These are phyloP conservation scores for Tribolium castaneum DNA, from an alignment of 1,140 invertebrate species.

Conservation along the genomic window DNA sequence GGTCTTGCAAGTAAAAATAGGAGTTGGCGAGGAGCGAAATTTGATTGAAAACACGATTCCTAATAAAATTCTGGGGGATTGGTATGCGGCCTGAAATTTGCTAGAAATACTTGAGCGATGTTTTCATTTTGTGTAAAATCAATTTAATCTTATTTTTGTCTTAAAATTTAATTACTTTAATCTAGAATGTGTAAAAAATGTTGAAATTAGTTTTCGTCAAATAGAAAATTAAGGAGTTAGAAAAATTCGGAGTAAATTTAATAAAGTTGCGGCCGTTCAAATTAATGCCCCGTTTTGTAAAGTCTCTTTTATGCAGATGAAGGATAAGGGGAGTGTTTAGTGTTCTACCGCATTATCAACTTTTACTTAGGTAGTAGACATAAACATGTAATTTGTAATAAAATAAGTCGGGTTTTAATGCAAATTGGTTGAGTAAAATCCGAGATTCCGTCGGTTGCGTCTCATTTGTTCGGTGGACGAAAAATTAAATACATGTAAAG, in stretches of 20 bases:
- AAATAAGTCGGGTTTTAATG: conserved; percentile 5
- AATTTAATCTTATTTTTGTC: conserved; percentile 13
- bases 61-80: conserved; percentile 23
- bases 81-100: conserved; percentile 20
- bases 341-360: conserved; percentile 32
- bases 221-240: background rate
- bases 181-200: background rate
- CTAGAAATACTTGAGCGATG: conserved; percentile 20
- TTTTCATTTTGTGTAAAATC: conserved; percentile 19
- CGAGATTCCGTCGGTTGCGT: background rate
- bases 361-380: conserved; percentile 26
- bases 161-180: conserved; percentile 16
- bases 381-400: conserved; percentile 35
- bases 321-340: conserved; percentile 35
- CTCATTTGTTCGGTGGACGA: background rate
- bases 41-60: conserved; percentile 7
- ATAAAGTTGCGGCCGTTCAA: conserved; percentile 36
- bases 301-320: conserved; percentile 40
- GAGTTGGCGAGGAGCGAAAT: background rate
- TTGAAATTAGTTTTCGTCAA: background rate
- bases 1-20: background rate
- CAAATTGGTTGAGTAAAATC: background rate
- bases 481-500: background rate
- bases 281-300: conserved; percentile 40
- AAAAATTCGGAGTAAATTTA: conserved; percentile 35